Conservation (phyloP, 2,797 vertebrate genomes). For the Triplophysa bombifrons region DNA sequence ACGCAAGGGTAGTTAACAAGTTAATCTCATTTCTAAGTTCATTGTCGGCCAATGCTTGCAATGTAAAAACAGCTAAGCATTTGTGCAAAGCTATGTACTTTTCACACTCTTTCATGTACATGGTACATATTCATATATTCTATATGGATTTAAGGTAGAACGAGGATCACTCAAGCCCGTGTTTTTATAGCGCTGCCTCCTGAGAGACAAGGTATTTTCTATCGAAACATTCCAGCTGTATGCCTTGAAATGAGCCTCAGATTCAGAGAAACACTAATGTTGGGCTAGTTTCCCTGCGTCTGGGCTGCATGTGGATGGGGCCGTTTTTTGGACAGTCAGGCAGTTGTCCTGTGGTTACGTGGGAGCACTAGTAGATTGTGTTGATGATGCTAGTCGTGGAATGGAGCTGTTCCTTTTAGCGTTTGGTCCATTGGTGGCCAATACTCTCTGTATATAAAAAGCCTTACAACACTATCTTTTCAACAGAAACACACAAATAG, state of each 20-base stretch:
- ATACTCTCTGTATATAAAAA: slow-evolving; percentile 60
- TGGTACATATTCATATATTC: slow-evolving; percentile 19
- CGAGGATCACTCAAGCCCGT: slow-evolving; percentile 10
- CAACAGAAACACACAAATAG: slow-evolving; percentile 58
- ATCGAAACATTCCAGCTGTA: slow-evolving; percentile 79
- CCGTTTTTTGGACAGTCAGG: not conserved
- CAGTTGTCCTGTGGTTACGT: not conserved
- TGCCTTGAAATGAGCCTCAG: slow-evolving; percentile 69
- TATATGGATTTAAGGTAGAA: slow-evolving; percentile 19
- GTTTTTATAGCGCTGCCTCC: slow-evolving; percentile 69
- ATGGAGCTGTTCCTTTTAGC: slow-evolving; percentile 52
- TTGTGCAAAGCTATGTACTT: not conserved
- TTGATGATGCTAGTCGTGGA: slow-evolving; percentile 40
- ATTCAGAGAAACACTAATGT: slow-evolving; percentile 55
- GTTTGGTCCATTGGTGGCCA: slow-evolving; percentile 55
- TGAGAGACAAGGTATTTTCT: slow-evolving; percentile 66
- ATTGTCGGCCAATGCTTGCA: not conserved
- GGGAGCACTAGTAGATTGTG: slow-evolving; percentile 17
- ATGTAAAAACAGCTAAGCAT: not conserved
- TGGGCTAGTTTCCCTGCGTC: slow-evolving; percentile 44
- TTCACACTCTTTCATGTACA: slow-evolving; percentile 10
- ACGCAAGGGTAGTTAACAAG: not conserved
- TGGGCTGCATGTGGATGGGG: slow-evolving; percentile 14
- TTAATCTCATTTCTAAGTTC: no score
- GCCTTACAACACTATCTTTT: slow-evolving; percentile 72